A percentile compares a stretch with the other conserved stretches of the same genome.
These are phyloP conservation scores for Argentina silus DNA, from an alignment of 2,797 vertebrate genomes.

Conservation along the genomic window DNA sequence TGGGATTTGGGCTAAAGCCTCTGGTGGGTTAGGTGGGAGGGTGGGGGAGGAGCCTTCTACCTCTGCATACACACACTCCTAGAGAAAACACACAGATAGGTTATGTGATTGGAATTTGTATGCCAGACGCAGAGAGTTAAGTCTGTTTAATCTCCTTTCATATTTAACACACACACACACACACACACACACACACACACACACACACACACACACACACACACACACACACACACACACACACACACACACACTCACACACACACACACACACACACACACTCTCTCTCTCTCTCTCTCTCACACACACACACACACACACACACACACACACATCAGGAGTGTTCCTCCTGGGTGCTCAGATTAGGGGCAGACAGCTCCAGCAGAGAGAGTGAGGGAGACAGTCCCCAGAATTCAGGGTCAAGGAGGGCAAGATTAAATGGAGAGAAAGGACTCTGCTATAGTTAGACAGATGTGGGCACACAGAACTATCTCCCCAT, in stretches of 20 bases:
- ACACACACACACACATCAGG: conserved; percentile 25
- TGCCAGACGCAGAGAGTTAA: conserved; percentile 94
- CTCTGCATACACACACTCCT: conserved; percentile 48
- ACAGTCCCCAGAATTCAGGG: conserved; percentile 45
- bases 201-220: conserved; percentile 52
- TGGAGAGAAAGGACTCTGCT: conserved; percentile 6
- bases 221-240: conserved; percentile 22
- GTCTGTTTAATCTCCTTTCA: conserved; percentile 96
- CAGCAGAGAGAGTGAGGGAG: background rate
- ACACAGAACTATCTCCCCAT: conserved; percentile 26
- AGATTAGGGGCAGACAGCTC: conserved; percentile 66
- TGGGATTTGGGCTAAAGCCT: conserved; percentile 78
- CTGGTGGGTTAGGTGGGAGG: conserved; percentile 72
- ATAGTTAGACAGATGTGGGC: conserved; percentile 57
- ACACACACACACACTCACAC: conserved; percentile 65
- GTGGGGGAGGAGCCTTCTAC: conserved; percentile 63
- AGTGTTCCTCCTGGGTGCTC: conserved; percentile 57
- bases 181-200: conserved; percentile 71
- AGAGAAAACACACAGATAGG: conserved; percentile 83
- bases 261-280: conserved; percentile 63
- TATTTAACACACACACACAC: conserved; percentile 86
- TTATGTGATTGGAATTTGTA: conserved; percentile 93
- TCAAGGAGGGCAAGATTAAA: conserved; percentile 58
- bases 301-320: conserved; percentile 20
- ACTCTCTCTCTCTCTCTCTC: conserved; percentile 7